A percentile compares a stretch with the other conserved stretches of the same genome.
These are phyloP conservation scores for Lagodon rhomboides DNA, from an alignment of 2,797 vertebrate genomes.

Conservation along the genomic window DNA sequence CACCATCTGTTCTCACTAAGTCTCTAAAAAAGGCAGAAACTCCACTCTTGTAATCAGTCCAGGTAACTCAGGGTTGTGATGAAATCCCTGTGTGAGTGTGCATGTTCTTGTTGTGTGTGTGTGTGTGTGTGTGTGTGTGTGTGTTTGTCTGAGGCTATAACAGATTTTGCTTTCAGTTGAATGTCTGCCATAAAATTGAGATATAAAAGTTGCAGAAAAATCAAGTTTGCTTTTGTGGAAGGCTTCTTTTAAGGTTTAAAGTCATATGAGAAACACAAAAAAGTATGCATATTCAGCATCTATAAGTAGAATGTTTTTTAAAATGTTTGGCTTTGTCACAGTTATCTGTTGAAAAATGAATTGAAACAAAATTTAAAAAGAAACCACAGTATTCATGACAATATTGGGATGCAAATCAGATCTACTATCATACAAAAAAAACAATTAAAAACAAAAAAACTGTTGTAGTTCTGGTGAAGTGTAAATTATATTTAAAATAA, in stretches of 20 bases:
- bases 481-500: neutral
- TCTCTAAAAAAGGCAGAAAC: slow-evolving; percentile 36
- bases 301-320: neutral
- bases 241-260: neutral
- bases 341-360: accelerated
- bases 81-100: neutral
- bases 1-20: slow-evolving; percentile 51
- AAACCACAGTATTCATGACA: neutral
- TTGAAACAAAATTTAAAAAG: too few relatives aligned
- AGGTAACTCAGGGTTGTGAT: slow-evolving; percentile 22
- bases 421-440: neutral
- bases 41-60: slow-evolving; percentile 20
- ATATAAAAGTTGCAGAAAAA: neutral
- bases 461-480: neutral
- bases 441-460: neutral
- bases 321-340: neutral
- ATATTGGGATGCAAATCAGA: neutral
- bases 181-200: neutral
- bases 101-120: neutral
- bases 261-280: neutral
- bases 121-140: neutral
- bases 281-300: neutral
- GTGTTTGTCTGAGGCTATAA: neutral
- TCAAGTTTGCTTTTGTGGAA: neutral
- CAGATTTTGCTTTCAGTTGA: neutral